Evolutionary conservation across 2,797 vertebrate species (phyloP), one percentile per base, ranked within the genome.

Genomic region (Sphenopsis melanotis): DNA sequence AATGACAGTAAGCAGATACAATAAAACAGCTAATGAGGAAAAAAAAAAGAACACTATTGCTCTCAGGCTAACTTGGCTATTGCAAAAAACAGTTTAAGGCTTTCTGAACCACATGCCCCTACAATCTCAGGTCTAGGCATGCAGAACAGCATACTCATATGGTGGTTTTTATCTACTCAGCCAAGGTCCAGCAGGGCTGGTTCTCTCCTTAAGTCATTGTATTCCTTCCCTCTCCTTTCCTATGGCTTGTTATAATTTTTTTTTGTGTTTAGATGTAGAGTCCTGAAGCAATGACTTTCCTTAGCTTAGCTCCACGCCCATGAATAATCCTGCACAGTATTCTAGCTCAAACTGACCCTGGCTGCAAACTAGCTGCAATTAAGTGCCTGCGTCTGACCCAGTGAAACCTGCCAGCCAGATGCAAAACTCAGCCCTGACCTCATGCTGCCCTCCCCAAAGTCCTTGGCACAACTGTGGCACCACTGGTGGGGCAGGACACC

Each of bases 391-490:
- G 7, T 63, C 34, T 71, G 49, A 66, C 32, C 10, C 32, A 56
- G 5, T 15, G 44, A 86, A 70, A 57, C 18, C 22, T 68, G 24
- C 23, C 37, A 85, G 24, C 15, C 24, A 46, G 53, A 46, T 41
- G 7, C 8, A 68, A 53, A 83, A 29, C 50, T 42, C 64, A 14
- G 30, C 63, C 39, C 41, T 4, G 3, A 23, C 44, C 3, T 0
- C 17, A 37, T 0, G 0, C 57, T 7, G 1, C n/a, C 29, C n/a
- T 76, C 27, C 6, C 16, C 46, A 22, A 34, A 11, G 2, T 30
- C 42, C 36, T 50, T 1, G 0, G 30, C 34, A 63, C 29, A 36
- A 4, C 21, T 44, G 23, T 14, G 36, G n/a, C 87, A 41, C 18
- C 52, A n/a, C 37, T 2, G 1, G 71, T 3, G 3, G 2, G 3